These are phyloP conservation scores for Bubo bubo DNA, from an alignment of 2,113 vertebrate genomes.

Conservation along the genomic window DNA sequence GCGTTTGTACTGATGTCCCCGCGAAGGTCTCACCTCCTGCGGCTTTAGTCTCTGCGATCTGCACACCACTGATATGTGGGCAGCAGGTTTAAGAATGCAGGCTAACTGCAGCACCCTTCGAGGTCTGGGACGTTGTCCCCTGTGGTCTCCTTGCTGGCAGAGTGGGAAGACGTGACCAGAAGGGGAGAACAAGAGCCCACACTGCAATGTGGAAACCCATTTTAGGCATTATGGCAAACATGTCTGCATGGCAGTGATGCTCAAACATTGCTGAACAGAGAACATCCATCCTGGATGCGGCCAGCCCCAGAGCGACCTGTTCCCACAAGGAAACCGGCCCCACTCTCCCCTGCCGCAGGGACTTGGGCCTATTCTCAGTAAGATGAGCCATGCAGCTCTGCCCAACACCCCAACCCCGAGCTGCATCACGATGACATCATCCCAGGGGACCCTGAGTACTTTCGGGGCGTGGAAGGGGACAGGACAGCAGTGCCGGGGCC, in stretches of 20 bases:
- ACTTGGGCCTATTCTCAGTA: neutral
- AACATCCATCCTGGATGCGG: neutral
- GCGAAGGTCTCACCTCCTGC: too few species aligned
- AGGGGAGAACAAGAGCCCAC: neutral
- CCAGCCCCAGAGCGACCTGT: neutral
- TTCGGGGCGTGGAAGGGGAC: neutral
- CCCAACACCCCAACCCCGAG: rapidly evolving
- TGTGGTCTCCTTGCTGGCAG: neutral
- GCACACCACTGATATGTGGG: too few species aligned
- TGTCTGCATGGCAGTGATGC: neutral
- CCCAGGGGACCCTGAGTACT: neutral
- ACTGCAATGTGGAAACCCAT: neutral
- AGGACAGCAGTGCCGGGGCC: rapidly evolving
- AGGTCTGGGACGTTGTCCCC: neutral
- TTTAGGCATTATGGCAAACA: neutral
- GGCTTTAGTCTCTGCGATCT: too few species aligned
- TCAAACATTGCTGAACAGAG: neutral
- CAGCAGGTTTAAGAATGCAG: too few species aligned
- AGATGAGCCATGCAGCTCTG: neutral
- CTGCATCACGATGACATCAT: rapidly evolving
- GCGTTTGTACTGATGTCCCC: too few species aligned
- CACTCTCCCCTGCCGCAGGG: rapidly evolving
- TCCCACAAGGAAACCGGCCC: rapidly evolving
- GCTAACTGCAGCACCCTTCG: neutral
- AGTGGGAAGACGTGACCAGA: neutral